Evolutionary conservation across 2,797 vertebrate genomes (phyloP), one percentile per base, ranked within the genome.

Genomic region (Schizopygopsis malacanthus): DNA sequence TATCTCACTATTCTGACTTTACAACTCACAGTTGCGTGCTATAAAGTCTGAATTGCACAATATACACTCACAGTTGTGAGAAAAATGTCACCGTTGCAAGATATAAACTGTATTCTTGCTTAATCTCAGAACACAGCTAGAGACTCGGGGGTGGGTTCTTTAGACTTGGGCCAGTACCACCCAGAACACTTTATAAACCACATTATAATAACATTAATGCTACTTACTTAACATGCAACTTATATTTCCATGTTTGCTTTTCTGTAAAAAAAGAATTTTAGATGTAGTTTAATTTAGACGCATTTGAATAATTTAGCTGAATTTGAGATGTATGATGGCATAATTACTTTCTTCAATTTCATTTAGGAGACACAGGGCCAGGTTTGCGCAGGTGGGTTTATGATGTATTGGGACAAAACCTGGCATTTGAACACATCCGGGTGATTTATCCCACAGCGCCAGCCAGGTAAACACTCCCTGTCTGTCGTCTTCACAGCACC

Each of bases 381-480:
- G 95, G 96, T 89, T 77, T 96, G 84, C 95, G 94, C 94, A 86
- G 87, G 13, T 97, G 97, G 97, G 96, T 98, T 89, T 94, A 94
- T 85, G 94, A 96, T 47, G 89, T 97, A 86, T 92, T 96, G 91
- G 92, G 90, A 85, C 94, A 96, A 88, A 96, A 97, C 87, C 91
- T 97, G 92, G 89, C 93, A 28, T 98, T 98, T 91, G 92, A 94
- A 1, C 96, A 98, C 89, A 96, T 98, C 92, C 95, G 96, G 92
- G 89, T 98, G 45, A 95, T 98, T 92, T 98, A 97, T 86, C 97
- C 97, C 82, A 97, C 96, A 0, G 97, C 97, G 90, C 96, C 96
- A 90, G 76, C 90, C 89, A 96, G 96, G 97, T 97, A 95, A 47
- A 87, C 52, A 22, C n/a, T 28, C 5, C 16, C 47, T 52, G 45